These are phyloP conservation scores for Clavelina lepadiformis DNA, from an alignment of 23 tunicate genomes.

Conservation along the genomic window DNA sequence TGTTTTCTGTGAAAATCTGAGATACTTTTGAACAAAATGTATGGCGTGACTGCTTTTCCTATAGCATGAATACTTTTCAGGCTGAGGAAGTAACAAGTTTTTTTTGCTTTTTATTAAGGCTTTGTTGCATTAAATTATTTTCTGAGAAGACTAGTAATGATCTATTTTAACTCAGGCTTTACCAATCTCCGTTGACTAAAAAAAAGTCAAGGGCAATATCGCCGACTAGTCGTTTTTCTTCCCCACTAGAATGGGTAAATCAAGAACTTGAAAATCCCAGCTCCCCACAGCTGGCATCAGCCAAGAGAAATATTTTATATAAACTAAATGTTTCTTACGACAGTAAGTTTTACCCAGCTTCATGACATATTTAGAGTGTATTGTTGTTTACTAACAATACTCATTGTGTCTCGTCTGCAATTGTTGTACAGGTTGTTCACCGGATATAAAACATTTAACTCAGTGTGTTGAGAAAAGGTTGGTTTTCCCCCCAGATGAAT, in stretches of 20 bases:
- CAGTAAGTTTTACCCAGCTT: background rate
- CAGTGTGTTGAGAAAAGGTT: slow-evolving; percentile 16
- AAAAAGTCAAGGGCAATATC: background rate
- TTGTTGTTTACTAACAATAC: background rate
- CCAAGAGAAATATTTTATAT: slow-evolving; percentile 43
- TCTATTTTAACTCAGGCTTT: no score
- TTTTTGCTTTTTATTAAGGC: no score
- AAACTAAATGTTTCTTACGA: slow-evolving; percentile 31
- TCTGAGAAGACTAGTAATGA: no score
- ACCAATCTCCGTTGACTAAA: slow-evolving; percentile 29
- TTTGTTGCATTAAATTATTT: no score
- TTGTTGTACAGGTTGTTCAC: slow-evolving; percentile 9
- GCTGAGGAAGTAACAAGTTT: no score
- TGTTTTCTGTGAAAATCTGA: no score
- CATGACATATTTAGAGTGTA: background rate
- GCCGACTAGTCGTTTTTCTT: background rate
- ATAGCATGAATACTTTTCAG: no score
- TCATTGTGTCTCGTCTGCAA: background rate
- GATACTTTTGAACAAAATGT: no score
- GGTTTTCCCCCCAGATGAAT: slow-evolving; percentile 19
- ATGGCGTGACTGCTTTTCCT: no score
- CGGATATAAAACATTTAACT: slow-evolving; percentile 19
- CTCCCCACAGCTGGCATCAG: slow-evolving; percentile 62
- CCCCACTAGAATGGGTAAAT: slow-evolving; percentile 53
- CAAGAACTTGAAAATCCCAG: slow-evolving; percentile 73